These are phyloP conservation scores for Pomacea maculata DNA, from an alignment of 1,140 invertebrate species.

Conservation along the genomic window DNA sequence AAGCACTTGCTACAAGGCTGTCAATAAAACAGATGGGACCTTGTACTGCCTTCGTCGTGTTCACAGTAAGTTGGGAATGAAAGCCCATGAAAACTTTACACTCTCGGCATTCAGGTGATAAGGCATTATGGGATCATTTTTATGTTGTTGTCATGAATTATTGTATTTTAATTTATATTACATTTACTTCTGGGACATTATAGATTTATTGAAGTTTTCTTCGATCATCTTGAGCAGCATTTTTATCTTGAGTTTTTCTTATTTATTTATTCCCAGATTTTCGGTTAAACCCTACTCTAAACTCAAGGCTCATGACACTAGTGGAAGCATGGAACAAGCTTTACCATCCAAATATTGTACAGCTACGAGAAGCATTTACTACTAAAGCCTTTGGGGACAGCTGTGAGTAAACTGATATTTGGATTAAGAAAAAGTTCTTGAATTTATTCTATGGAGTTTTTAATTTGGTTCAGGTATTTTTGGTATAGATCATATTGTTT, in stretches of 20 bases:
- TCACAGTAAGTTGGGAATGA: constrained; percentile 73
- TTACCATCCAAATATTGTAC: constrained; percentile 91
- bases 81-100: no score
- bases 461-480: neutral
- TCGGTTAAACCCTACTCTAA: constrained; percentile 72
- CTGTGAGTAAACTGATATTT: constrained; percentile 74
- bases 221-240: neutral
- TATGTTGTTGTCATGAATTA: neutral
- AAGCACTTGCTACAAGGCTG: constrained; percentile 91
- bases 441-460: neutral
- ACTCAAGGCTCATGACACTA: constrained; percentile 84
- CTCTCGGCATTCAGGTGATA: neutral
- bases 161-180: neutral
- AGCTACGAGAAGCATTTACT: constrained; percentile 91
- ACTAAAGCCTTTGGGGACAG: constrained; percentile 96
- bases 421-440: no score
- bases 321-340: constrained; percentile 95
- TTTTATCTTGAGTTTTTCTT: neutral
- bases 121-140: neutral
- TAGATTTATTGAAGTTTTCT: no score
- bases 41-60: constrained; percentile 88
- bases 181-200: no score
- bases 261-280: constrained; percentile 69
- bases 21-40: constrained; percentile 86
- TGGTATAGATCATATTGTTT: no score